Evolutionary conservation across 2,888 invertebrate species (phyloP).

Genomic region (Mythimna pallens): DNA sequence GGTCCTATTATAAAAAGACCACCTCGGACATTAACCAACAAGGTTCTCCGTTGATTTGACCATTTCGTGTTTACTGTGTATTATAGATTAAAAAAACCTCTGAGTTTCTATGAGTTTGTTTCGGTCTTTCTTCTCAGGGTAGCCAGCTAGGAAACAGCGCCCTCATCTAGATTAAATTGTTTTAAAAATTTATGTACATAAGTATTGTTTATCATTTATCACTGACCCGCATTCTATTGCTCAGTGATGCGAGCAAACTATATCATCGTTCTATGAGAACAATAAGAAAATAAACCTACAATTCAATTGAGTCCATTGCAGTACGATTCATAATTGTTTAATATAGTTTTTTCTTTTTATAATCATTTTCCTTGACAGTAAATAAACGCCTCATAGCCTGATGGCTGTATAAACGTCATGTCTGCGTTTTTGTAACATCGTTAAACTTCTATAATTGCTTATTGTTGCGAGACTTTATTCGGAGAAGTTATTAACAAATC

Average conservation of each 20-base stretch:
- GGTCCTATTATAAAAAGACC: too few relatives aligned
- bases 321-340: not conserved
- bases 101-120: too few relatives aligned
- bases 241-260: not conserved
- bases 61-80: too few relatives aligned
- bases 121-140: too few relatives aligned
- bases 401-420: slow-evolving; percentile 10
- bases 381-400: slow-evolving; percentile 10
- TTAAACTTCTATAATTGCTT: slow-evolving; percentile 45
- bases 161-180: too few relatives aligned
- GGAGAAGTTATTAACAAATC: slow-evolving; percentile 40
- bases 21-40: too few relatives aligned
- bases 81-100: too few relatives aligned
- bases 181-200: too few relatives aligned
- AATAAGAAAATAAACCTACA: not conserved
- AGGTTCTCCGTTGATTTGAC: too few relatives aligned
- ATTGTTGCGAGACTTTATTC: slow-evolving; percentile 46
- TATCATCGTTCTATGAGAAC: not conserved
- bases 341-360: slow-evolving; percentile 1
- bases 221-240: too few relatives aligned
- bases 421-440: slow-evolving; percentile 17
- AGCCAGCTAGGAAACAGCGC: too few relatives aligned
- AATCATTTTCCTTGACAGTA: slow-evolving; percentile 37
- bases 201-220: too few relatives aligned
- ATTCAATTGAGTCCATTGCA: not conserved